Conservation (phyloP, 2,113 vertebrate species). For the Cochlearius cochlearius region DNA sequence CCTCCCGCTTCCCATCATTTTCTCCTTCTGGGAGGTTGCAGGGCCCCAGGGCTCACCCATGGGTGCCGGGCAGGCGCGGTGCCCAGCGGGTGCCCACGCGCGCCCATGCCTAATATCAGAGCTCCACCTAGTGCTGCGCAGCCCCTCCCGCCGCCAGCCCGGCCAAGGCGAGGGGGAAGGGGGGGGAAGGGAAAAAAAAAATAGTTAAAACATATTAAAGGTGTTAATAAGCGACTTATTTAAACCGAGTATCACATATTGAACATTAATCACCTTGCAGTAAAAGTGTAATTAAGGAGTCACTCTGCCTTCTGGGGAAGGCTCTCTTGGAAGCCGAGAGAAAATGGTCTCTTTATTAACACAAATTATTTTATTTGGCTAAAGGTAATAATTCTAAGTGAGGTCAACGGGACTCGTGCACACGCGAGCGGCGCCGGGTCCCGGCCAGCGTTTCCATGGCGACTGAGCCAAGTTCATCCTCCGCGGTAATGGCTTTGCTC, state of each 20-base stretch:
- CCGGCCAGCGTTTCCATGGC: conserved; percentile 73
- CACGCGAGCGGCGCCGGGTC: conserved; percentile 7
- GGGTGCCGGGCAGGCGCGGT: neutral
- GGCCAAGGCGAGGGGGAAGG: neutral
- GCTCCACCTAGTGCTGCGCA: conserved; percentile 70
- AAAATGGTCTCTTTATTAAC: conserved; percentile 79
- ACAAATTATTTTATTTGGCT: conserved; percentile 83
- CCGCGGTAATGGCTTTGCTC: conserved; percentile 10
- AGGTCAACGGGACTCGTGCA: conserved; percentile 69
- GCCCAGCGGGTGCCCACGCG: neutral
- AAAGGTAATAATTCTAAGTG: conserved; percentile 83
- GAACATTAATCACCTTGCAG: conserved; percentile 72
- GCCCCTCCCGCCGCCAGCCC: neutral
- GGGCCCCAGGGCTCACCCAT: neutral
- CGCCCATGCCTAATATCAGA: conserved; percentile 6
- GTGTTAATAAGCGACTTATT: conserved; percentile 66
- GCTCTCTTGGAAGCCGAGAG: conserved; percentile 57
- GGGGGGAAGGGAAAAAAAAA: neutral
- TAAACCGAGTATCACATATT: conserved; percentile 69
- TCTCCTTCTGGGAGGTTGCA: rapidly evolving
- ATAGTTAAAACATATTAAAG: conserved; percentile 67
- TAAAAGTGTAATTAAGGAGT: conserved; percentile 72
- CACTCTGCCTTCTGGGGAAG: conserved; percentile 64
- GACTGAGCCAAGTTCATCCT: conserved; percentile 60
- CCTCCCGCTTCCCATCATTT: neutral